Evolutionary conservation across 1,140 invertebrate species (phyloP).

Genomic region (Hyphantria cunea): DNA sequence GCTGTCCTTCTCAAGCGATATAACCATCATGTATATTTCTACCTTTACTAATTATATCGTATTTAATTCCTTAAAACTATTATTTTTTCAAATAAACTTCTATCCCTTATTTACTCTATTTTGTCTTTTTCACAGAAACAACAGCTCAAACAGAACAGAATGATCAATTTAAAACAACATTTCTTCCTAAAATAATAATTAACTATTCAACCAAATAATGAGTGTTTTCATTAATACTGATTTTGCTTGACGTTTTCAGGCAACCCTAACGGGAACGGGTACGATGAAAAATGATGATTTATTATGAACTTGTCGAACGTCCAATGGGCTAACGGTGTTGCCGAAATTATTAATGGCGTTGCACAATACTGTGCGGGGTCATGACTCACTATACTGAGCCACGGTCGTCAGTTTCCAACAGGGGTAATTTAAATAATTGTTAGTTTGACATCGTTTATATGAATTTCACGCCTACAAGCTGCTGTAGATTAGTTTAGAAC

Average conservation of each 20-base stretch:
- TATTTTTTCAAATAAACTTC: too few species aligned
- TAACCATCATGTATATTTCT: too few species aligned
- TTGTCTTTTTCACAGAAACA: too few species aligned
- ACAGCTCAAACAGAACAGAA: too few species aligned
- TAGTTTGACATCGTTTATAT: neutral
- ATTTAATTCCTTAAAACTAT: too few species aligned
- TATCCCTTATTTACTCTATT: too few species aligned
- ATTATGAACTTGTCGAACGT: slow-evolving; percentile 27
- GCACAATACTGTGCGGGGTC: slow-evolving; percentile 17
- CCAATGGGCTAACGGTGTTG: slow-evolving; percentile 33
- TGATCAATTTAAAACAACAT: too few species aligned
- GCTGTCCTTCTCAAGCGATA: too few species aligned
- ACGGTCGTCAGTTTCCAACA: slow-evolving; percentile 15
- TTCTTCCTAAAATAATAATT: too few species aligned
- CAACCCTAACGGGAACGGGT: slow-evolving; percentile 15
- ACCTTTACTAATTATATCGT: too few species aligned
- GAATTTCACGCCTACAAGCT: neutral
- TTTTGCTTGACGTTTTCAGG: slow-evolving; percentile 4
- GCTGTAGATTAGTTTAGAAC: too few species aligned
- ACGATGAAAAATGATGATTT: slow-evolving; percentile 43
- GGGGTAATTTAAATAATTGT: slow-evolving; percentile 21
- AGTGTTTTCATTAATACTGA: slow-evolving; percentile 5
- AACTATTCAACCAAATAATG: too few species aligned
- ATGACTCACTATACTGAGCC: slow-evolving; percentile 8
- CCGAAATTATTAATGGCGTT: slow-evolving; percentile 41